Conservation (phyloP, 1,140 invertebrate genomes). For the Lepidurus packardi region DNA sequence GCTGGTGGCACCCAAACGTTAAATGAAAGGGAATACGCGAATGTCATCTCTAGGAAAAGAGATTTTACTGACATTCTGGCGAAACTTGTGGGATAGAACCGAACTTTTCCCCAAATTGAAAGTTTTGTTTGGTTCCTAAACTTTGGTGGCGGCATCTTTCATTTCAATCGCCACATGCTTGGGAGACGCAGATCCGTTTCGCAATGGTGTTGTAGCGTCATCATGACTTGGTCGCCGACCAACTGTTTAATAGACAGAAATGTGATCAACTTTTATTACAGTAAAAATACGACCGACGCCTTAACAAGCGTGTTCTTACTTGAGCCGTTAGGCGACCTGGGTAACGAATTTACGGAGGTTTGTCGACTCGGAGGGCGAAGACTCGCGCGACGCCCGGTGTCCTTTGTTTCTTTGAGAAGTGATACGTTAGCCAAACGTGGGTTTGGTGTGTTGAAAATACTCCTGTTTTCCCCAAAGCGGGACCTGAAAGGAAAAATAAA, state of each 20-base stretch:
- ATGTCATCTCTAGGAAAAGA: background rate
- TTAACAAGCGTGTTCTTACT: background rate
- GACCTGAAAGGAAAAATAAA: conserved; percentile 56
- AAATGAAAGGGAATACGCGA: conserved; percentile 2
- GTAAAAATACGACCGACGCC: background rate
- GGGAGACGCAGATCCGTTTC: conserved; percentile 12
- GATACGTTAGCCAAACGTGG: conserved; percentile 46
- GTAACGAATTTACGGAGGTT: conserved; percentile 27
- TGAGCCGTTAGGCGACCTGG: conserved; percentile 24
- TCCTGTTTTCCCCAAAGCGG: conserved; percentile 81
- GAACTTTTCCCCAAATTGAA: background rate
- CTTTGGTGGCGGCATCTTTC: background rate
- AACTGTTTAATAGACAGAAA: background rate
- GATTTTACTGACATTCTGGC: background rate
- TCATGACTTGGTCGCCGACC: background rate
- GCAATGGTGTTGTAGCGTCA: background rate
- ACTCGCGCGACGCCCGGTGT: background rate
- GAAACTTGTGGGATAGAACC: background rate
- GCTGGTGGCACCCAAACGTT: background rate
- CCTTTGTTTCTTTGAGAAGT: conserved; percentile 33
- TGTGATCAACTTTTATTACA: background rate
- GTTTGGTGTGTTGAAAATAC: conserved; percentile 91
- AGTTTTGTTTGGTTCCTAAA: background rate
- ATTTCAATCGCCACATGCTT: conserved; percentile 27
- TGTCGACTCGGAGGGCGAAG: conserved; percentile 31